Evolutionary conservation across 2,797 vertebrate genomes (phyloP), one percentile per base, ranked within the genome.

Genomic region (Protosalanx chinensis): DNA sequence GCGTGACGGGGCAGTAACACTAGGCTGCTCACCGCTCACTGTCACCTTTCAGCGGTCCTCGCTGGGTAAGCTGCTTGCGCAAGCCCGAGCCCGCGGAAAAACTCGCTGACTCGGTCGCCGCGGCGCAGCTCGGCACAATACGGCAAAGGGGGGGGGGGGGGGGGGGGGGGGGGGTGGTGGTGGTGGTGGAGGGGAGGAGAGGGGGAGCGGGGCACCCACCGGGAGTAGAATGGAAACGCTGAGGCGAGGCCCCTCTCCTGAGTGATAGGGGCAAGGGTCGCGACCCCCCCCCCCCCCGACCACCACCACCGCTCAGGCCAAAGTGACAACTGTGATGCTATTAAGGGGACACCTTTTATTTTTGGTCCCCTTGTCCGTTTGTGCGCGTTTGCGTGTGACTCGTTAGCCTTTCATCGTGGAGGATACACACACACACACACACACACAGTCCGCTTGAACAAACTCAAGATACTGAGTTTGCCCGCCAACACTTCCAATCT

Each of bases 21-120:
- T 23, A 13, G 67, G 56, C 12, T 27, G 53, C 32, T 37, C 53
- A 23, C 67, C 20, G 3, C 37, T 8, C 30, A 29, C 18, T 5
- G 30, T 33, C 49, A 4, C 41, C 7, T 53, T 30, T 68, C 8
- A 59, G 27, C 30, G 27, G 64, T 20, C 37, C 15, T 5, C 33
- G 3, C 51, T 33, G 58, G 61, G 30, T 71, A 71, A 71, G 53
- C 71, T 16, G 63, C 33, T 53, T 51, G 8, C 46, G 29, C 60
- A 49, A 57, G n/a, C 29, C 37, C 56, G 51, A 27, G 30, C 70
- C 61, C n/a, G 64, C 65, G 23, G 65, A 58, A 29, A 49, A 29
- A 46, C 59, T n/a, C 62, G 72, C 72, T 74, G 72, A 74, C 49
- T 74, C 67, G 69, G 71, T 53, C 15, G 51, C 56, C 49, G 72